Evolutionary conservation across 2,888 invertebrate species (phyloP), one percentile per base, ranked within the genome.

Genomic region (Trachelus tabidus): DNA sequence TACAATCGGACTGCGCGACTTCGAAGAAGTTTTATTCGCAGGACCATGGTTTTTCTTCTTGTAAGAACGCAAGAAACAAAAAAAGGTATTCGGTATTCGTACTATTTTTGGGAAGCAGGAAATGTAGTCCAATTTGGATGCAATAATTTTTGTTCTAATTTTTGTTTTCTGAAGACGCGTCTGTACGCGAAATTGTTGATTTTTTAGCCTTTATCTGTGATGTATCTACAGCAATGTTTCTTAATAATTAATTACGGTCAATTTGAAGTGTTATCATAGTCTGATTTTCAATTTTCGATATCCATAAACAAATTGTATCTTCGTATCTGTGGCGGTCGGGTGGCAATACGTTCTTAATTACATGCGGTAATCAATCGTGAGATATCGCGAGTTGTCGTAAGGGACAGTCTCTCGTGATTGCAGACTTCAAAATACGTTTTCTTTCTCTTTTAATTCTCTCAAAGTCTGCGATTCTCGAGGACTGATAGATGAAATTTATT

Each of bases 401-500:
- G 6, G 6, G 71, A 71, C 11, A 71, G 71, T 71, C 71, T 71
- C 34, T 34, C 71, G 34, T 71, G 9, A 30, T 71, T 71, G 71
- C 31, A 71, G 31, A 33, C 30, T 71, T 15, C 12, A 30, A 34
- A 33, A 34, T 69, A 34, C 9, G 11, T 15, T 71, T 71, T 71
- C 3, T 71, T 71, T 71, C 30, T 33, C 71, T 71, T 71, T 30
- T 31, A 11, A 23, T 71, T 23, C 23, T 34, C 12, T 33, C 9
- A 9, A 56, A 80, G 77, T 78, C 76, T 79, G 78, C 77, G 79
- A 79, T 80, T 74, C 74, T 77, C 56, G 78, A 79, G 78, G 79
- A 79, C 79, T 33, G 74, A 84, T 85, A 85, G 82, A 85, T 80
- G 79, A 83, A 85, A 84, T 87, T 85, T 82, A 86, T 87, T 85